Evolutionary conservation across 2,113 vertebrate genomes (phyloP).

Genomic region (Myiagra hebetior): DNA sequence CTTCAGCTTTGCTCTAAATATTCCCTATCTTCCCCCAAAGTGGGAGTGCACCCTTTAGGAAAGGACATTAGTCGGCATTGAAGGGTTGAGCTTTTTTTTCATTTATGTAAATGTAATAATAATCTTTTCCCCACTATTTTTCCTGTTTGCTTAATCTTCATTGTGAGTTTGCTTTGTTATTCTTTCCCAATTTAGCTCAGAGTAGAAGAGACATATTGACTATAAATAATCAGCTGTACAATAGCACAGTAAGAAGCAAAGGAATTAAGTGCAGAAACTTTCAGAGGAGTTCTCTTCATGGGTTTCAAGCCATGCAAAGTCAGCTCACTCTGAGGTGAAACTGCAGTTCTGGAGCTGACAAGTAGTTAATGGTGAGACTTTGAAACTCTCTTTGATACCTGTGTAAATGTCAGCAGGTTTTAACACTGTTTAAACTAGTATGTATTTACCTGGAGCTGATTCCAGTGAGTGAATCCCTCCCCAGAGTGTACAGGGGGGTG

Average conservation of each 20-base stretch:
- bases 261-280: not conserved
- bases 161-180: not conserved
- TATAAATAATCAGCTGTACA: not conserved
- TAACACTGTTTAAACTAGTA: not conserved
- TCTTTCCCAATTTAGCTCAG: not conserved
- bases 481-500: not conserved
- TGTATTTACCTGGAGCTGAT: not conserved
- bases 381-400: not conserved
- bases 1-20: not conserved
- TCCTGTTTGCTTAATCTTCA: not conserved
- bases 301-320: not conserved
- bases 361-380: not conserved
- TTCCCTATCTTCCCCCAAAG: not conserved
- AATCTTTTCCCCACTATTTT: not conserved
- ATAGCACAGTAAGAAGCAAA: not conserved
- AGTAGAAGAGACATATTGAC: not conserved
- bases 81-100: not conserved
- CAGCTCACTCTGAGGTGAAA: not conserved
- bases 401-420: not conserved
- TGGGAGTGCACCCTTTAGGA: not conserved
- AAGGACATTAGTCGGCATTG: accelerated
- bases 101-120: not conserved
- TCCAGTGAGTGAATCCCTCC: not conserved
- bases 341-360: not conserved
- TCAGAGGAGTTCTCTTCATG: not conserved